phyloP scores from a whole-genome alignment of 2,797 vertebrate genomes.

The Myotis pilosus region DNA sequence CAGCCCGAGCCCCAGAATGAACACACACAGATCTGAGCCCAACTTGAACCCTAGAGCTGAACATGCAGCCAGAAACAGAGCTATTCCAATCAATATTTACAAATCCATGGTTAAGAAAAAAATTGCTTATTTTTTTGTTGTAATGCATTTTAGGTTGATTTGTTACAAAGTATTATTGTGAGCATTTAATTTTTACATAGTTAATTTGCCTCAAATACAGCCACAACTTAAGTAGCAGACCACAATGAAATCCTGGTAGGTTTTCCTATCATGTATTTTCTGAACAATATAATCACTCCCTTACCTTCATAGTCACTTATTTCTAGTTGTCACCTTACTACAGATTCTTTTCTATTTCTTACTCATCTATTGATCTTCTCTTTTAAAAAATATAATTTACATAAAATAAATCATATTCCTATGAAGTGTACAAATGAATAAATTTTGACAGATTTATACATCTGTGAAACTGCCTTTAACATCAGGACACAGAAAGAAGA shows the following conservation, averaged over 20 bases:
- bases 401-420: neutral
- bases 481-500: neutral
- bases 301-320: neutral
- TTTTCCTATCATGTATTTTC: neutral
- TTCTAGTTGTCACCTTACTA: neutral
- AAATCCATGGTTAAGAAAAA: neutral
- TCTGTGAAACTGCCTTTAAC: neutral
- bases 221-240: neutral
- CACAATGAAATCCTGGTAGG: neutral
- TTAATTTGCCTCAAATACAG: neutral
- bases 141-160: neutral
- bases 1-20: neutral
- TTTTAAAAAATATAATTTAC: neutral
- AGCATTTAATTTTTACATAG: constrained; percentile 11
- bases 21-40: neutral
- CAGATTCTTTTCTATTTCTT: neutral
- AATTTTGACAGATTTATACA: neutral
- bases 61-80: neutral
- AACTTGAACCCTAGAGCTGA: neutral
- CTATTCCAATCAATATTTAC: neutral
- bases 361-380: neutral
- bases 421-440: neutral
- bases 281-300: neutral
- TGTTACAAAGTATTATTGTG: neutral
- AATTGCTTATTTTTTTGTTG: neutral